A percentile compares a stretch with the other conserved stretches of the same genome.
Conservation (phyloP, 2,113 vertebrate genomes). For the Azemiops feae region DNA sequence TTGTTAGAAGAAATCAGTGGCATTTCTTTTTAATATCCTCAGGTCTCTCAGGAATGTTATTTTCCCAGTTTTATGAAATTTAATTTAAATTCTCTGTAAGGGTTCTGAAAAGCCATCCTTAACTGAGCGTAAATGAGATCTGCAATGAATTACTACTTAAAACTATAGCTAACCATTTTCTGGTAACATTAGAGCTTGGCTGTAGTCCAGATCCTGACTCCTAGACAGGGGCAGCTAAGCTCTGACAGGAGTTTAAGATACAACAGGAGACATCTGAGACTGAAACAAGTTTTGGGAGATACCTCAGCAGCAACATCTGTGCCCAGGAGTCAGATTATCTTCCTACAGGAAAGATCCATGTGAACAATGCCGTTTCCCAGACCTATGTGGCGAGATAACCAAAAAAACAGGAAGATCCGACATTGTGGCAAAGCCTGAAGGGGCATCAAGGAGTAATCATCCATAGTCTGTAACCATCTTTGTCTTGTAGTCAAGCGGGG, state of each 20-base stretch:
- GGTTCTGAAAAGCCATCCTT: constrained; percentile 28
- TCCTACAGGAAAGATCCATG: neutral
- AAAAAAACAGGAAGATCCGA: neutral
- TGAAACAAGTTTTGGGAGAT: constrained; percentile 24
- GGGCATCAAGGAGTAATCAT: neutral
- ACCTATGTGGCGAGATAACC: neutral
- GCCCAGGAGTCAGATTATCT: constrained; percentile 21
- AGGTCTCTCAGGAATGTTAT: constrained; percentile 34
- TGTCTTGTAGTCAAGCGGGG: neutral
- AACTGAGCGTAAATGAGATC: constrained; percentile 1
- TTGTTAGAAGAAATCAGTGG: neutral
- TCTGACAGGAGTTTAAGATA: constrained; percentile 34
- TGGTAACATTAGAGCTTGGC: constrained; percentile 54
- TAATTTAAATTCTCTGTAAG: constrained; percentile 48
- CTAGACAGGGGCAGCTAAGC: constrained; percentile 21
- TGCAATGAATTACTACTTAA: constrained; percentile 44
- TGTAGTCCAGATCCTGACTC: neutral
- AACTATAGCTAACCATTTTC: constrained; percentile 45
- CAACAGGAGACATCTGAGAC: constrained; percentile 60
- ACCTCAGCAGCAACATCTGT: constrained; percentile 15
- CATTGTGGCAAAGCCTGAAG: neutral
- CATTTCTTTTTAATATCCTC: neutral
- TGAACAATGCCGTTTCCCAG: constrained; percentile 14
- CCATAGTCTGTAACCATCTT: neutral
- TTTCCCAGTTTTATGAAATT: constrained; percentile 33